These are phyloP conservation scores for Gari tellinella DNA, from an alignment of 2,888 invertebrate species.

Conservation along the genomic window DNA sequence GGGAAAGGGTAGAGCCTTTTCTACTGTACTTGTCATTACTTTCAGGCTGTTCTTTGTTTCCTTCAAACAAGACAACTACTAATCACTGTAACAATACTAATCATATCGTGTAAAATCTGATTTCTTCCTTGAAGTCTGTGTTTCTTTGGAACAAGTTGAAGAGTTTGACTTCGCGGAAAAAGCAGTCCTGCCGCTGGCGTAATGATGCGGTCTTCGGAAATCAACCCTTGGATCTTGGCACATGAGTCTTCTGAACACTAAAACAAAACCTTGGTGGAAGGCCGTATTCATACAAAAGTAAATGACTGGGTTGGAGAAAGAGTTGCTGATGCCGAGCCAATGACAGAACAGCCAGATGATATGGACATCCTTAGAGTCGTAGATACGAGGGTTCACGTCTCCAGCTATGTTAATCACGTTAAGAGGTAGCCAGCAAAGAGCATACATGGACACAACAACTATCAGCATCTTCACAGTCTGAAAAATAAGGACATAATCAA, in stretches of 20 bases:
- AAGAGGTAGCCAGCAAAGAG: constrained; percentile 97
- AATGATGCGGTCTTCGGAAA: constrained; percentile 6
- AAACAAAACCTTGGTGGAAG: constrained; percentile 63
- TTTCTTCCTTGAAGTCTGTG: too few species aligned
- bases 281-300: constrained; percentile 98
- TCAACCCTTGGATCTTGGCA: constrained; percentile 4
- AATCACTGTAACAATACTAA: too few species aligned
- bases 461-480: constrained; percentile 90
- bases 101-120: too few species aligned
- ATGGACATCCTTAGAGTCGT: constrained; percentile 58
- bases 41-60: too few species aligned
- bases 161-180: too few species aligned
- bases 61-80: too few species aligned
- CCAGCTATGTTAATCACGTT: constrained; percentile 94
- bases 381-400: constrained; percentile 66
- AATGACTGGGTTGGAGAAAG: constrained; percentile 97
- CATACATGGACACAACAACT: constrained; percentile 95
- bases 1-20: too few species aligned
- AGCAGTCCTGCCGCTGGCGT: constrained; percentile 1
- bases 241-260: constrained; percentile 14
- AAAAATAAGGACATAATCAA: constrained; percentile 38
- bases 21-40: too few species aligned
- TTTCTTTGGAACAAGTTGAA: too few species aligned
- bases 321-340: constrained; percentile 96
- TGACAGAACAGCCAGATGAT: constrained; percentile 85